These are phyloP conservation scores for Ctenomys sociabilis DNA, from an alignment of 2,113 vertebrate genomes.

Conservation along the genomic window DNA sequence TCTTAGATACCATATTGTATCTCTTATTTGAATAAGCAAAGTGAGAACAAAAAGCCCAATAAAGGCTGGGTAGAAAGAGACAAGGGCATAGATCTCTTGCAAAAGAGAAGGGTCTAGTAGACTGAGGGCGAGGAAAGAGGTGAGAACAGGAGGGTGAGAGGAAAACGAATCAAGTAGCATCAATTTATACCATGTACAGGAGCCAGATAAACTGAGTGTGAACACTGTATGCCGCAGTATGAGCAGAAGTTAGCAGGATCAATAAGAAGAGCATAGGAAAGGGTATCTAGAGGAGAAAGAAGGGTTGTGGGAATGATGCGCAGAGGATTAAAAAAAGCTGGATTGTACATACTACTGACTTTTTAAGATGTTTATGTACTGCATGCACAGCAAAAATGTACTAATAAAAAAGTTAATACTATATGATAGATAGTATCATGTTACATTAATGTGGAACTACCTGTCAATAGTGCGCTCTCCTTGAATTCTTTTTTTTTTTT, in stretches of 20 bases:
- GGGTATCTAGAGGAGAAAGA: not conserved
- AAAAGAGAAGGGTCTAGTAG: too few relatives aligned
- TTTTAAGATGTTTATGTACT: not conserved
- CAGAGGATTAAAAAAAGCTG: not conserved
- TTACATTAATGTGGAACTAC: not conserved
- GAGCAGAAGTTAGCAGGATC: too few relatives aligned
- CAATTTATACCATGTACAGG: too few relatives aligned
- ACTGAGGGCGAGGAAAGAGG: too few relatives aligned
- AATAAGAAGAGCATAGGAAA: not conserved
- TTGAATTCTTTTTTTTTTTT: not conserved
- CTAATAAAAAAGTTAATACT: not conserved
- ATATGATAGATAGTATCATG: not conserved
- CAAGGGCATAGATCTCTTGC: not conserved
- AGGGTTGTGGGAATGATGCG: not conserved
- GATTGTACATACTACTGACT: not conserved
- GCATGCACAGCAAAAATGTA: not conserved
- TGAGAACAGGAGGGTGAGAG: too few relatives aligned
- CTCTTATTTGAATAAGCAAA: not conserved
- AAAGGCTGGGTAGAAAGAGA: not conserved
- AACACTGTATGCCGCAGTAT: too few relatives aligned
- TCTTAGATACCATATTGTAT: not conserved
- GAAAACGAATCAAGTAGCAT: too few relatives aligned
- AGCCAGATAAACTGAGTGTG: too few relatives aligned
- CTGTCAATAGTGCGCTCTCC: not conserved
- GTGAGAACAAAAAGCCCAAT: not conserved